Evolutionary conservation across 2,113 vertebrate genomes (phyloP), one percentile per base, ranked within the genome.

Genomic region (Lophura nycthemera): DNA sequence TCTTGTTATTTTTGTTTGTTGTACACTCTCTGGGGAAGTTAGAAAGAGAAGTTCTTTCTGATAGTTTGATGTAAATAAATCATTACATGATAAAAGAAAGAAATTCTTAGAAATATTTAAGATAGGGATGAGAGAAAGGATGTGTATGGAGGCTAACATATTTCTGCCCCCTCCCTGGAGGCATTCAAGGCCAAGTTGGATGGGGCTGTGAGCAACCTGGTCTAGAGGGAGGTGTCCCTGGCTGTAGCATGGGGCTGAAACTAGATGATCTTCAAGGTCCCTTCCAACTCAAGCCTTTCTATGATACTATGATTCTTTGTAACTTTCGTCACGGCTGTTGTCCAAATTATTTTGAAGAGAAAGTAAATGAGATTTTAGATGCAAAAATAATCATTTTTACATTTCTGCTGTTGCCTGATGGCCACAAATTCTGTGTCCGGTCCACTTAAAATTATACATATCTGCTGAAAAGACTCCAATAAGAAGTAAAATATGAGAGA

Each of bases 311-410:
- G 15, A 29, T 54, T 54, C 14, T 54, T 54, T 95, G 80, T 38
- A 86, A 96, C 88, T 95, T 95, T 91, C 96, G 95, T 92, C 93
- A 96, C 86, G 77, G 52, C 57, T 78, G 32, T 56, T 87, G 71
- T 83, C 89, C 92, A 93, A 92, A 81, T 81, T 69, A 82, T 91
- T 95, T 95, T 87, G 87, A 92, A 30, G 40, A 87, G 42, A 83
- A 90, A 89, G 10, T 48, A 79, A 90, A 86, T 38, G 45, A 83
- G 36, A 81, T 42, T 83, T 95, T 88, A 72, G 27, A 34, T 75
- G 52, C 11, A 86, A 88, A 90, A 83, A 56, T 7, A 64, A 25
- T 22, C 71, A 13, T 29, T 42, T 92, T 85, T 22, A 11, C 40
- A 59, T 52, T 85, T 75, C 8, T 20, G 4, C 11, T 86, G 85